These are phyloP conservation scores for Trichomycterus rosablanca DNA, from an alignment of 2,113 vertebrate genomes.

Conservation along the genomic window DNA sequence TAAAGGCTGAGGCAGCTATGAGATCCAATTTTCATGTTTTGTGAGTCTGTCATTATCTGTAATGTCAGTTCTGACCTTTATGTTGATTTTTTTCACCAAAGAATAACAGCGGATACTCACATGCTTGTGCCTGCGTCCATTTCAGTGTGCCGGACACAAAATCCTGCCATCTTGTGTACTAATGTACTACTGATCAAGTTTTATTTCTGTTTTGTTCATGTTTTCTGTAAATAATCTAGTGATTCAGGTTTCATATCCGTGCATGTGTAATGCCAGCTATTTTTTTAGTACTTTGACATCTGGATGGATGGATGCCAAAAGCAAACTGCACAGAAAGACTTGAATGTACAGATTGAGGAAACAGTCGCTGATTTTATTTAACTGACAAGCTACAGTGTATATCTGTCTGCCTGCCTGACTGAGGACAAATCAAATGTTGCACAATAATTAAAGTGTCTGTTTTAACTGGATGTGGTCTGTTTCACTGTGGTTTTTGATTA, in stretches of 20 bases:
- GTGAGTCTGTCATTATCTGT: not conserved
- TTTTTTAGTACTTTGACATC: constrained; percentile 27
- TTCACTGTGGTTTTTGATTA: not conserved
- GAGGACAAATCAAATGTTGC: constrained; percentile 38
- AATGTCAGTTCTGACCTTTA: constrained; percentile 9
- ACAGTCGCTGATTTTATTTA: constrained; percentile 4
- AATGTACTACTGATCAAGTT: constrained; percentile 50
- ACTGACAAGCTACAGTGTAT: constrained; percentile 21
- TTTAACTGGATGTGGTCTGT: constrained; percentile 2
- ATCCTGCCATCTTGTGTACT: too few species aligned
- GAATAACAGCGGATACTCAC: constrained; percentile 17
- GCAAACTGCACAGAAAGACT: constrained; percentile 63
- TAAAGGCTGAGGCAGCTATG: constrained; percentile 25
- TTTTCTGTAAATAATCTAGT: constrained; percentile 43
- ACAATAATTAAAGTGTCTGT: constrained; percentile 29
- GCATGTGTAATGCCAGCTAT: constrained; percentile 56
- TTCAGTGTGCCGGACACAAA: constrained; percentile 24
- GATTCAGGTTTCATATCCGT: constrained; percentile 39
- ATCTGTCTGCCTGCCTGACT: constrained; percentile 59
- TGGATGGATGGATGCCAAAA: constrained; percentile 23
- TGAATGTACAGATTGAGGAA: constrained; percentile 80
- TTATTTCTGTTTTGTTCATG: constrained; percentile 33
- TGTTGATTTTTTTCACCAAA: constrained; percentile 15
- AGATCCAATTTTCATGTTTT: not conserved
- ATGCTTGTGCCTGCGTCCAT: constrained; percentile 14